These are phyloP conservation scores for Altica lythri DNA, from an alignment of 2,888 invertebrate genomes.

Conservation along the genomic window DNA sequence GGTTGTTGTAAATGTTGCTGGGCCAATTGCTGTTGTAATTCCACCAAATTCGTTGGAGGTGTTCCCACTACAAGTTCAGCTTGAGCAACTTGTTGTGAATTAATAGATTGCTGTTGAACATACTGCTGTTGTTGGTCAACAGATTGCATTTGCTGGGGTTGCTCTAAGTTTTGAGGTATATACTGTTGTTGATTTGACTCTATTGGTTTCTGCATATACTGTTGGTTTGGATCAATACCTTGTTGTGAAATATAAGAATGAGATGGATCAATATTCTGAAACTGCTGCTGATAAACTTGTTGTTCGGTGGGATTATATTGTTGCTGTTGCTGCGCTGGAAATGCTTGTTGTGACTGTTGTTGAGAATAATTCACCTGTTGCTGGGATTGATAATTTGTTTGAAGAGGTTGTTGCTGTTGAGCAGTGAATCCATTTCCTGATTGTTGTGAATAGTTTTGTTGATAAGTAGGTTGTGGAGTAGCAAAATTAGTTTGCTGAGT, in stretches of 20 bases:
- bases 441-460: constrained; percentile 30
- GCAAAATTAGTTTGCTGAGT: constrained; percentile 24
- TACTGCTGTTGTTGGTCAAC: constrained; percentile 45
- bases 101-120: constrained; percentile 53
- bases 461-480: constrained; percentile 18
- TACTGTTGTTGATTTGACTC: constrained; percentile 48
- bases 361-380: constrained; percentile 30
- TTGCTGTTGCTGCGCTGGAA: constrained; percentile 30
- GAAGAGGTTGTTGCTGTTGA: constrained; percentile 33
- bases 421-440: constrained; percentile 12
- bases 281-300: constrained; percentile 43
- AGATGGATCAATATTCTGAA: constrained; percentile 28
- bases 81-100: constrained; percentile 34
- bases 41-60: constrained; percentile 51
- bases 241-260: constrained; percentile 34
- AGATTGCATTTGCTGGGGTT: constrained; percentile 32
- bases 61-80: constrained; percentile 28
- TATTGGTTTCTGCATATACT: constrained; percentile 63
- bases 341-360: constrained; percentile 45
- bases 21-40: constrained; percentile 52
- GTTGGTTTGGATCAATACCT: constrained; percentile 44
- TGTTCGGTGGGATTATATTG: constrained; percentile 33
- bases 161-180: constrained; percentile 25
- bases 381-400: constrained; percentile 28
- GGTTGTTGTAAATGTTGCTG: constrained; percentile 47